phyloP scores from a whole-genome alignment of 2,113 vertebrate genomes.

The Phaetusa simplex region DNA sequence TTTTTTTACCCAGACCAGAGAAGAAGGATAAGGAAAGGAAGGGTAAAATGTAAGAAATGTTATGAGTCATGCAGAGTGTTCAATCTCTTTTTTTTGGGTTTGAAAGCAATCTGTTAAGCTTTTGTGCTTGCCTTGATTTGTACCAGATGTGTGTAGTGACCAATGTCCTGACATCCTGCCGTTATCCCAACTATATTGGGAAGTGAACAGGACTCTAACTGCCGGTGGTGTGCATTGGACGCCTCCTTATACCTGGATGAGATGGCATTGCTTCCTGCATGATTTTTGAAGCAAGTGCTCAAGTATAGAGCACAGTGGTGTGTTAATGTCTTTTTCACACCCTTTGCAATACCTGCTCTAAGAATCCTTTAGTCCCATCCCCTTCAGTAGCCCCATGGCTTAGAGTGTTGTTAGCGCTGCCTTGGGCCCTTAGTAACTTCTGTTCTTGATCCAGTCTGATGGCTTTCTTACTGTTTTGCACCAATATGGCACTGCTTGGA shows the following conservation, averaged over 20 bases:
- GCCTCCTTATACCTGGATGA: not conserved
- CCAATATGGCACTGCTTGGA: rapidly evolving
- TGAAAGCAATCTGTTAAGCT: not conserved
- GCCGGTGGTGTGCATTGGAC: not conserved
- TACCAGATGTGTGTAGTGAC: not conserved
- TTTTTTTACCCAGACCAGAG: not conserved
- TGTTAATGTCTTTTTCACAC: not conserved
- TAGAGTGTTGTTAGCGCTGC: not conserved
- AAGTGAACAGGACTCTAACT: not conserved
- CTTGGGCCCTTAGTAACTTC: not conserved
- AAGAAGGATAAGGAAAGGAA: not conserved
- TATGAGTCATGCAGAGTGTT: not conserved
- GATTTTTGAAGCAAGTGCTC: not conserved
- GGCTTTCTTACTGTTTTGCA: not conserved
- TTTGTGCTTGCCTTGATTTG: not conserved
- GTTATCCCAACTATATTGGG: rapidly evolving
- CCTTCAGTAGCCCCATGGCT: not conserved
- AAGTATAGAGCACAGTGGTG: not conserved
- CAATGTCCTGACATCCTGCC: not conserved
- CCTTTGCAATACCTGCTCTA: not conserved
- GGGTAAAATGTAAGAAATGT: not conserved
- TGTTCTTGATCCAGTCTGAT: not conserved
- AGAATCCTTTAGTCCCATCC: not conserved
- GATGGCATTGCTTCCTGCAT: not conserved
- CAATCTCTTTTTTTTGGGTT: not conserved